These are phyloP conservation scores for Melangyna quadrimaculata DNA, from an alignment of 2,888 invertebrate genomes.

Conservation along the genomic window DNA sequence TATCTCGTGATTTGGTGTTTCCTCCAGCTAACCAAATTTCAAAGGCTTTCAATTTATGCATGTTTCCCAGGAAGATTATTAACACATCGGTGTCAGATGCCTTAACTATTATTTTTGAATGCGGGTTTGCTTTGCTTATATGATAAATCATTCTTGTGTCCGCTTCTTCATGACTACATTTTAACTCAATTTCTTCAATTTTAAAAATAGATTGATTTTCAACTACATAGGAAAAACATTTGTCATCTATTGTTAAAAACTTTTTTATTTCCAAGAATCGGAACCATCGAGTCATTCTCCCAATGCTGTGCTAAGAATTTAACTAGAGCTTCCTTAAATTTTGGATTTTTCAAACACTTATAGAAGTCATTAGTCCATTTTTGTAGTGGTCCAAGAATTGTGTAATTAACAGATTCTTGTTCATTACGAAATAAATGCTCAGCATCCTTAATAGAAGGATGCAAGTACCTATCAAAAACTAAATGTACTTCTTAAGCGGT, in stretches of 20 bases:
- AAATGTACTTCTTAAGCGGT: neutral
- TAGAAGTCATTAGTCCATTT: neutral
- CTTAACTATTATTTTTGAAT: neutral
- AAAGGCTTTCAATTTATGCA: no score
- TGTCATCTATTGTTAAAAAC: conserved; percentile 5
- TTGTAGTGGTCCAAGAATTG: neutral
- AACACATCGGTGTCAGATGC: neutral
- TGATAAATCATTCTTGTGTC: neutral
- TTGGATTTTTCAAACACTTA: neutral
- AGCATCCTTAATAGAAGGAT: conserved; percentile 7
- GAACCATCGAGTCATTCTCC: neutral
- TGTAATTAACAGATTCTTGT: neutral
- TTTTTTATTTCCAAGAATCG: neutral
- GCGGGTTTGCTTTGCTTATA: neutral
- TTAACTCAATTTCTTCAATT: neutral
- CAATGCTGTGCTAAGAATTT: neutral
- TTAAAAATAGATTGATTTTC: neutral
- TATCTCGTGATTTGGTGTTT: no score
- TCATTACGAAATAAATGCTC: neutral
- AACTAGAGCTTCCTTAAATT: neutral
- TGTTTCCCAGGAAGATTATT: neutral
- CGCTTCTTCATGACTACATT: neutral
- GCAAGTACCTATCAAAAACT: conserved; percentile 24
- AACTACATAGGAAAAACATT: neutral
- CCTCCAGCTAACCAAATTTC: no score